Base-by-base conservation (phyloP, 1,140 invertebrate species). In the Antheraea mylitta region DNA sequence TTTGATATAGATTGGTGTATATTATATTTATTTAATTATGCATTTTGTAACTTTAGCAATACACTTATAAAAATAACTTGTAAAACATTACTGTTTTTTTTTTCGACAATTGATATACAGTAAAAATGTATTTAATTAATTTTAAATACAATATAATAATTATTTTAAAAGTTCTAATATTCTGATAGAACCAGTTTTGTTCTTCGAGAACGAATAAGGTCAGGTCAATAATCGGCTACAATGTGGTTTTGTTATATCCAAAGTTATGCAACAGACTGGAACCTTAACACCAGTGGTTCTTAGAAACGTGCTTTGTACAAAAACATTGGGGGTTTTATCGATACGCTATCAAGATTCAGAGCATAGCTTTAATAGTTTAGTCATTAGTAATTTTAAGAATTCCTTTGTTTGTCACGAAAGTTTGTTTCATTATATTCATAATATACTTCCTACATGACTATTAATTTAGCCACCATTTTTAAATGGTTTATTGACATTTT, bases 231-330 rank as follows among this genome's bases (percentile, higher is more conserved):
- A 67, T 81, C 78, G 70, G 70, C 58, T 74, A 85, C 76, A 85
- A 83, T 78, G 76, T 79, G 73, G 62, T 69, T 69, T 79, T 86
- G 80, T 86, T 87, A 70, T 80, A 77, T 64, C 69, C 72, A 67
- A 71, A 77, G 85, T 91, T 91, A 89, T 85, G 87, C 84, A 91
- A 91, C 75, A 85, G 75, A 80, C 75, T 84, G 85, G 77, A 84
- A 85, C 77, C 71, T 77, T 81, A 78, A 67, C 69, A 79, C 73
- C 75, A 81, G 78, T 68, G 68, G 80, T 89, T 91, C 89, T 73
- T 11, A 87, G 89, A 91, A 90, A 90, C 87, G 89, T 90, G 89
- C 87, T 82, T 79, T 77, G 71, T 80, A 85, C 78, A 89, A 61
- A 90, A 91, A 91, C 89, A 90, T 77, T 65, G 36, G 73, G 76